Percentiles rank a stretch among this genome's conserved stretches.
phyloP scores from a whole-genome alignment of 2,888 invertebrate species.

The Chalcosyrphus nemorum region DNA sequence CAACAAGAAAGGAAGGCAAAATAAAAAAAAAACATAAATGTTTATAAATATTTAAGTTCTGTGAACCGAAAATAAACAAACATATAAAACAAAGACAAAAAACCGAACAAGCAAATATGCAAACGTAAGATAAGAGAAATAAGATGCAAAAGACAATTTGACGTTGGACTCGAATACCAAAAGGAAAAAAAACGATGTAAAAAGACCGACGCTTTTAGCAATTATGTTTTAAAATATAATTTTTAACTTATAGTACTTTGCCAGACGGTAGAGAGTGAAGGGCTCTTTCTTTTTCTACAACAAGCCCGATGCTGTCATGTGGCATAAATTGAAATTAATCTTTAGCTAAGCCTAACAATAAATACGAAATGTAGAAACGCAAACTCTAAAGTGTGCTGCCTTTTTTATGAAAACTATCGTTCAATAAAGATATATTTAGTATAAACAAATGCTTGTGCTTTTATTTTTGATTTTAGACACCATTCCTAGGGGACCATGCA shows the following conservation, averaged over 20 bases:
- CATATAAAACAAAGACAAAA: background rate
- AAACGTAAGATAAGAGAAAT: constrained; percentile 38
- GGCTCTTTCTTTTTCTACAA: background rate
- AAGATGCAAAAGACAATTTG: constrained; percentile 28
- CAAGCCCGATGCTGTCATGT: background rate
- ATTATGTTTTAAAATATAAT: constrained; percentile 31
- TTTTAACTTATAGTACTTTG: background rate
- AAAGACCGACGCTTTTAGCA: constrained; percentile 41
- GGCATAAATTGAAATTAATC: background rate
- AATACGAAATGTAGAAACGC: background rate
- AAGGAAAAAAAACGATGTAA: background rate
- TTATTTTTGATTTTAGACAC: no score
- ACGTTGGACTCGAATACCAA: background rate
- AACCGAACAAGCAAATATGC: constrained; percentile 2
- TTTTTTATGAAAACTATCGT: constrained; percentile 23
- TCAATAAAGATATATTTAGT: no score
- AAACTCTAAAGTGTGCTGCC: background rate
- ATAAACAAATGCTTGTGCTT: no score
- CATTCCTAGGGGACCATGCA: no score
- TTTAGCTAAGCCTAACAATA: background rate
- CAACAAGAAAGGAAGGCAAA: constrained; percentile 41
- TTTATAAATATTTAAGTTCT: constrained; percentile 59
- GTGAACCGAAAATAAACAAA: constrained; percentile 57
- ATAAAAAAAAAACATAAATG: constrained; percentile 7
- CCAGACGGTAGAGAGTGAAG: no score